Evolutionary conservation across 2,797 vertebrate genomes (phyloP).

Genomic region (Mormyrops attenuatus): DNA sequence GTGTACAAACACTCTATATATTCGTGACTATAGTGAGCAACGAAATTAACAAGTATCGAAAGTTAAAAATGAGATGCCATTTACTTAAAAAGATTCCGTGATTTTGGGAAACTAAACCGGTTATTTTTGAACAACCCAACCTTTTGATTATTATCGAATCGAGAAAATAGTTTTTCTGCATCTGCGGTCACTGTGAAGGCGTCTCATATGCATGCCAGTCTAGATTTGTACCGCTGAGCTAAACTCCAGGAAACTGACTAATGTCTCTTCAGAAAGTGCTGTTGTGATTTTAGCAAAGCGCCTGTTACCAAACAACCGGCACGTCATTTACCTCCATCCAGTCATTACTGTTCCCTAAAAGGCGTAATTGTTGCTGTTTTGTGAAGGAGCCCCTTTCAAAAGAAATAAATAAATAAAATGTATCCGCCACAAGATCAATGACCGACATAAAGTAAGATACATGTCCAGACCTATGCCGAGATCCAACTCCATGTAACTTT

Average conservation of each 20-base stretch:
- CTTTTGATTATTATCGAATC: neutral
- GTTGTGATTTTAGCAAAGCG: slow-evolving; percentile 31
- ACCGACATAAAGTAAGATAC: neutral
- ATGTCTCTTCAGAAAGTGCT: slow-evolving; percentile 45
- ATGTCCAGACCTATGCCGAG: neutral
- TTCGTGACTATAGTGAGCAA: neutral
- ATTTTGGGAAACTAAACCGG: neutral
- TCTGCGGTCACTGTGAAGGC: neutral
- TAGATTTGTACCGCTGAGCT: neutral
- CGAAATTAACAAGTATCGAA: neutral
- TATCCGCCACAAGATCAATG: neutral
- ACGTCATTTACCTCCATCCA: slow-evolving; percentile 48
- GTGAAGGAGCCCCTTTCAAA: slow-evolving; percentile 3
- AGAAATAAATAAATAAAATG: neutral
- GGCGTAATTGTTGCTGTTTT: neutral
- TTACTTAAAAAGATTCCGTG: neutral
- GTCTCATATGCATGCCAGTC: neutral
- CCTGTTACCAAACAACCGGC: slow-evolving; percentile 43
- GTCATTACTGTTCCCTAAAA: slow-evolving; percentile 22
- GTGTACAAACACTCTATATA: neutral
- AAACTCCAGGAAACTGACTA: slow-evolving; percentile 51
- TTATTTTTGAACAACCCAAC: neutral
- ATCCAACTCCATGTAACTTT: neutral
- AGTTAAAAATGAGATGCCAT: neutral
- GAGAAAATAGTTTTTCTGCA: neutral